These are phyloP conservation scores for Ceratina calcarata DNA, from an alignment of 1,140 invertebrate species.

Conservation along the genomic window DNA sequence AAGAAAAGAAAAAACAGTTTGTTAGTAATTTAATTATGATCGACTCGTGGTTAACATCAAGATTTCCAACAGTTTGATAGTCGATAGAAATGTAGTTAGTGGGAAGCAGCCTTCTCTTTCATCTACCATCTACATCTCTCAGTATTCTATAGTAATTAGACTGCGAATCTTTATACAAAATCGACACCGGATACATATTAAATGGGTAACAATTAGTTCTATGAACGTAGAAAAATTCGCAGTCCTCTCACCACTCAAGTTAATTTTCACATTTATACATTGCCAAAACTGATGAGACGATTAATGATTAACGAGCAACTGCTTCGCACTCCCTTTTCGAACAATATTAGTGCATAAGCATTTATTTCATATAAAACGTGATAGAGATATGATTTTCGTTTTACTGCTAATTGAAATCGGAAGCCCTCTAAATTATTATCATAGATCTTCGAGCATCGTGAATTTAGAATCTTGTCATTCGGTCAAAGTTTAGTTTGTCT, in stretches of 20 bases:
- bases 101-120: constrained; percentile 72
- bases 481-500: background rate
- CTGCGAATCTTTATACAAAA: too few species aligned
- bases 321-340: constrained; percentile 24
- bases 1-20: constrained; percentile 83
- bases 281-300: background rate
- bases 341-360: constrained; percentile 34
- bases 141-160: background rate
- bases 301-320: constrained; percentile 22
- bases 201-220: too few species aligned
- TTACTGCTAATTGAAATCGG: background rate
- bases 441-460: background rate
- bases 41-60: constrained; percentile 71
- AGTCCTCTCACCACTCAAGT: too few species aligned
- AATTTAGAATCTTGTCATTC: background rate
- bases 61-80: constrained; percentile 72
- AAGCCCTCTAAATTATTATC: constrained; percentile 13
- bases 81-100: constrained; percentile 75
- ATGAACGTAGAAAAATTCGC: too few species aligned
- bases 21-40: constrained; percentile 82
- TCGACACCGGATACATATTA: too few species aligned
- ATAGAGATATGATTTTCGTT: background rate
- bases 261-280: background rate
- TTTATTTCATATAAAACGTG: constrained; percentile 26
- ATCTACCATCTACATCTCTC: background rate